Conservation (phyloP, 2,113 vertebrate species). For the Hiodon alosoides region DNA sequence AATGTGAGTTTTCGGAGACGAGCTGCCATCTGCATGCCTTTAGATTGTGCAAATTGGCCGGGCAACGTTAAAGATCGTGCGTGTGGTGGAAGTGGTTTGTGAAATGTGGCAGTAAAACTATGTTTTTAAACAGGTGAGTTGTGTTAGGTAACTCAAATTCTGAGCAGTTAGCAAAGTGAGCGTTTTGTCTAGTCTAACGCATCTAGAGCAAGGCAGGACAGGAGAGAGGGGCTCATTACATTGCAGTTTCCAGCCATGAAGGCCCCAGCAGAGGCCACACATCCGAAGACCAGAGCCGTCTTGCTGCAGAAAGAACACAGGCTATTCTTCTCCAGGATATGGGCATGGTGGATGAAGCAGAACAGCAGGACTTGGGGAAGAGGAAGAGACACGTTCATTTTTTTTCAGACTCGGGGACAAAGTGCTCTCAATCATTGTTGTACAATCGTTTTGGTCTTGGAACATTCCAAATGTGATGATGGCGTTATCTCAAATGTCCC, state of each 20-base stretch:
- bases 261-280: constrained; percentile 48
- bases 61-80: too few relatives aligned
- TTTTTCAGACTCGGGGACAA: not conserved
- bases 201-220: not conserved
- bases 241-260: constrained; percentile 68
- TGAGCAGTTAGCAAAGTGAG: too few relatives aligned
- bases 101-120: too few relatives aligned
- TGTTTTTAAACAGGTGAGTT: too few relatives aligned
- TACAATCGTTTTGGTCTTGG: not conserved
- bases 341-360: constrained; percentile 62
- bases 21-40: too few relatives aligned
- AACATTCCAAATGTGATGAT: not conserved
- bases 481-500: not conserved
- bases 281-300: constrained; percentile 50
- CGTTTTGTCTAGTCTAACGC: too few relatives aligned
- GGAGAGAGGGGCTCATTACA: constrained; percentile 45
- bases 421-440: not conserved
- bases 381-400: not conserved
- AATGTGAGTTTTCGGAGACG: too few relatives aligned
- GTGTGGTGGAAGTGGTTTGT: too few relatives aligned
- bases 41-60: too few relatives aligned
- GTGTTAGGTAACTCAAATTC: too few relatives aligned
- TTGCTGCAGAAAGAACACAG: constrained; percentile 50
- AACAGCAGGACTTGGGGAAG: constrained; percentile 58
- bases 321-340: constrained; percentile 55